Evolutionary conservation across 2,888 invertebrate genomes (phyloP).

Genomic region (Conistra vaccinii): DNA sequence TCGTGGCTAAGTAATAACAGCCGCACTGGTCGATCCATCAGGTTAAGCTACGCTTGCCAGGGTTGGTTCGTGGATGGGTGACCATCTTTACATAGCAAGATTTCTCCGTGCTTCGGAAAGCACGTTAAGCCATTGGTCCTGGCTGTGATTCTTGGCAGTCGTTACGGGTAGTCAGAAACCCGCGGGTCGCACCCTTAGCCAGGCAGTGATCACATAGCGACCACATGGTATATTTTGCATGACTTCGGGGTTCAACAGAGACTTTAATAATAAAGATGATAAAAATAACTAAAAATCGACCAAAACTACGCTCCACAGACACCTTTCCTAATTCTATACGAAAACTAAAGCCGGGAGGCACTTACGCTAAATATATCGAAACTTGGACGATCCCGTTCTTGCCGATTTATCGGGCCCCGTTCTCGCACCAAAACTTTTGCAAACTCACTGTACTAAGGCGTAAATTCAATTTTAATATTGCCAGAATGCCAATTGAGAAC

Average conservation of each 20-base stretch:
- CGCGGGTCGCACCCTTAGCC: too few species aligned
- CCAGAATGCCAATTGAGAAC: slow-evolving; percentile 61
- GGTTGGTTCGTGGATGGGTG: too few species aligned
- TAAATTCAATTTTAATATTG: slow-evolving; percentile 75
- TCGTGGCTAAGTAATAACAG: too few species aligned
- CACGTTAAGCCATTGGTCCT: too few species aligned
- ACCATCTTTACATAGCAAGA: too few species aligned
- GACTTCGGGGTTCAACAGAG: background rate
- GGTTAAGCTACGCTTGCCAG: too few species aligned
- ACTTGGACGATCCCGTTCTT: slow-evolving; percentile 74
- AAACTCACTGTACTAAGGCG: slow-evolving; percentile 59
- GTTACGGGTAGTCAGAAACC: too few species aligned
- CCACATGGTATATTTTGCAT: too few species aligned
- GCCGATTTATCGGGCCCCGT: slow-evolving; percentile 74
- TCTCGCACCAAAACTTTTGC: slow-evolving; percentile 64
- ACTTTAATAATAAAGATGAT: background rate
- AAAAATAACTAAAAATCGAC: background rate
- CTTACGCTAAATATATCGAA: slow-evolving; percentile 75
- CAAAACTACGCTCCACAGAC: slow-evolving; percentile 8
- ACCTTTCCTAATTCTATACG: slow-evolving; percentile 55
- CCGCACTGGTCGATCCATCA: too few species aligned
- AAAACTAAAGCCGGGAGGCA: slow-evolving; percentile 58
- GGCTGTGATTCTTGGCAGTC: too few species aligned
- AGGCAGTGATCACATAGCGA: too few species aligned
- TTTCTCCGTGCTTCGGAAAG: too few species aligned